These are phyloP conservation scores for Laticauda colubrina DNA, from an alignment of 2,113 vertebrate genomes.

Conservation along the genomic window DNA sequence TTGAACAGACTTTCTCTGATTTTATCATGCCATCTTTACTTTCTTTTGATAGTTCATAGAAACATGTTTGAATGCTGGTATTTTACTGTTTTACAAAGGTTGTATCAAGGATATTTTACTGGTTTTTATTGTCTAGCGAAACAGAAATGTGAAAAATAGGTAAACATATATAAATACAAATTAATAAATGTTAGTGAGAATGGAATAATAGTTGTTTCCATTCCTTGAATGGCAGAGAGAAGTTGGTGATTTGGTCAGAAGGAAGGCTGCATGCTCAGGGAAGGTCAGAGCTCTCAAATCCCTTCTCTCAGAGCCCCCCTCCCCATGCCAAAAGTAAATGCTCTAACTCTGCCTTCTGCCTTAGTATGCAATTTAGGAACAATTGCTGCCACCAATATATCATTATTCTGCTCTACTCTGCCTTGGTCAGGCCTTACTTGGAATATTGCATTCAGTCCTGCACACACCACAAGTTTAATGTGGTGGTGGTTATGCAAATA, in stretches of 20 bases:
- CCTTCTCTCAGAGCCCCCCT: not conserved
- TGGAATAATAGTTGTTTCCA: not conserved
- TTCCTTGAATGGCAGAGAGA: not conserved
- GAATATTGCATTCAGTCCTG: not conserved
- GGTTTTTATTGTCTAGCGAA: not conserved
- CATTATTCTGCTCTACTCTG: not conserved
- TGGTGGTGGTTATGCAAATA: not conserved
- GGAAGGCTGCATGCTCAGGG: not conserved
- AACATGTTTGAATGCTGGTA: not conserved
- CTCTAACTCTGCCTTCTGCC: not conserved
- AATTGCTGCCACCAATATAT: not conserved
- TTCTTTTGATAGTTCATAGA: not conserved
- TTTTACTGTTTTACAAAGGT: not conserved
- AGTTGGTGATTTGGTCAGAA: not conserved
- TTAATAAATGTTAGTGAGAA: not conserved
- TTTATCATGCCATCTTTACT: not conserved
- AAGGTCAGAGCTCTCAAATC: not conserved
- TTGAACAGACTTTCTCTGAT: not conserved
- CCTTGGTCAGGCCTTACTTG: not conserved
- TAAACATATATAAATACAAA: not conserved
- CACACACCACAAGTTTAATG: not conserved
- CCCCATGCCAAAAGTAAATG: not conserved
- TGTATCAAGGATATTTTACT: not conserved
- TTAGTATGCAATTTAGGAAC: not conserved
- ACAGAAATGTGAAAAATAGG: not conserved